phyloP scores from a whole-genome alignment of 2,888 invertebrate species.

The Apomyelois bistriatella region DNA sequence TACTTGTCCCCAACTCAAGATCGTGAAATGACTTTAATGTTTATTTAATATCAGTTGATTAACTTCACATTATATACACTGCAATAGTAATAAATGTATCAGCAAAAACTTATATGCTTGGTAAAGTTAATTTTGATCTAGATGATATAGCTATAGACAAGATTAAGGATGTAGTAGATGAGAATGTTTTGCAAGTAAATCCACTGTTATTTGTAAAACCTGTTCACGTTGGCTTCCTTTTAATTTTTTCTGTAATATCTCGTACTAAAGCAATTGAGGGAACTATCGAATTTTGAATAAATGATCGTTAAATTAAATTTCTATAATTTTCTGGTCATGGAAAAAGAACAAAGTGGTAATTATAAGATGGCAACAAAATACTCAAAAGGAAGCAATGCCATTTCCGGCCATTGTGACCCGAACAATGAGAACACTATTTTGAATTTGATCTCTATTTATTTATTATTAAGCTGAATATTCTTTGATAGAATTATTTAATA shows the following conservation, averaged over 20 bases:
- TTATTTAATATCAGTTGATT: constrained; percentile 12
- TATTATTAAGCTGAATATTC: background rate
- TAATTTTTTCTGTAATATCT: background rate
- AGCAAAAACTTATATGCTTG: constrained; percentile 8
- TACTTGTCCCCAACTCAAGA: background rate
- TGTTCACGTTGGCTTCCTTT: background rate
- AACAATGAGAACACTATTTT: constrained; percentile 2
- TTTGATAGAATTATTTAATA: background rate
- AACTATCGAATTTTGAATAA: constrained; percentile 2
- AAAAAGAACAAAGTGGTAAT: constrained; percentile 13
- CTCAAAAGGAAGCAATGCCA: constrained; percentile 10
- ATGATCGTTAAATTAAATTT: constrained; percentile 9
- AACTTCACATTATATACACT: constrained; percentile 10
- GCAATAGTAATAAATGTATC: constrained; percentile 10
- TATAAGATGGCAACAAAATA: constrained; percentile 13
- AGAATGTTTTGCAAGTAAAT: constrained; percentile 9
- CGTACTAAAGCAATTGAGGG: background rate
- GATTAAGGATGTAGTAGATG: background rate
- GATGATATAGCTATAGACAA: constrained; percentile 6
- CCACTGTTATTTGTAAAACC: constrained; percentile 8
- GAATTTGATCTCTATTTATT: constrained; percentile 7
- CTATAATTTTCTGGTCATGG: constrained; percentile 11
- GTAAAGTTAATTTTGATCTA: constrained; percentile 12
- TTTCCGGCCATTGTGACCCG: constrained; percentile 11
- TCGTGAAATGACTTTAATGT: constrained; percentile 9